A percentile compares a stretch with the other conserved stretches of the same genome.
These are phyloP conservation scores for Bombyx mori DNA, from an alignment of 1,140 invertebrate genomes.

Conservation along the genomic window DNA sequence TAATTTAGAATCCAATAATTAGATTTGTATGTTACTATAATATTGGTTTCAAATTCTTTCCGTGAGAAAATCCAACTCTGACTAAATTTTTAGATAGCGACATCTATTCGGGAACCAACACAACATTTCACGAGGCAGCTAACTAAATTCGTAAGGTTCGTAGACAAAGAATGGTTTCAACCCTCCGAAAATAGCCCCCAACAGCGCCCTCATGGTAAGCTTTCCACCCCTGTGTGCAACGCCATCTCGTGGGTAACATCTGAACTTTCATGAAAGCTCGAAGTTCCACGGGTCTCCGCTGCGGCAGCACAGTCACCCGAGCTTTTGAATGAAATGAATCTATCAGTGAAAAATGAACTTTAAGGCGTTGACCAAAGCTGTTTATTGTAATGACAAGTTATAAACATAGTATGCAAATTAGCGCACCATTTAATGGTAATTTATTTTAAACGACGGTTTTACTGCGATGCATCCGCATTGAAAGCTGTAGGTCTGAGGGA, in stretches of 20 bases:
- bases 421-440: conserved; percentile 71
- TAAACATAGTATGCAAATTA: conserved; percentile 70
- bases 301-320: conserved; percentile 31
- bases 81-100: conserved; percentile 16
- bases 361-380: conserved; percentile 32
- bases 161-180: conserved; percentile 3
- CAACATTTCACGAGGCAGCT: conserved; percentile 11
- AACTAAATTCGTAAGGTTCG: conserved; percentile 12
- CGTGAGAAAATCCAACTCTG: not conserved
- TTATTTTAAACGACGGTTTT: conserved; percentile 73
- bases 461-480: conserved; percentile 61
- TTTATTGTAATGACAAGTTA: conserved; percentile 35
- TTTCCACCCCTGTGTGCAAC: conserved; percentile 29
- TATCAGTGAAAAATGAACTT: conserved; percentile 27
- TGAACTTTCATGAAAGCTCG: conserved; percentile 48
- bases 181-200: conserved; percentile 18
- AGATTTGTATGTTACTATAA: not conserved
- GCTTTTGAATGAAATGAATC: conserved; percentile 57
- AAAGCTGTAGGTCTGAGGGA: conserved; percentile 68
- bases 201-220: conserved; percentile 12
- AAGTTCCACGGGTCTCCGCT: conserved; percentile 41
- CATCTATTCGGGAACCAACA: conserved; percentile 31
- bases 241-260: conserved; percentile 55
- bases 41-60: not conserved
- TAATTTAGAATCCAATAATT: not conserved